A percentile compares a stretch with the other conserved stretches of the same genome.
Conservation (phyloP, 92 coral and sea anemone genomes). For the Paramuricea clavata region DNA sequence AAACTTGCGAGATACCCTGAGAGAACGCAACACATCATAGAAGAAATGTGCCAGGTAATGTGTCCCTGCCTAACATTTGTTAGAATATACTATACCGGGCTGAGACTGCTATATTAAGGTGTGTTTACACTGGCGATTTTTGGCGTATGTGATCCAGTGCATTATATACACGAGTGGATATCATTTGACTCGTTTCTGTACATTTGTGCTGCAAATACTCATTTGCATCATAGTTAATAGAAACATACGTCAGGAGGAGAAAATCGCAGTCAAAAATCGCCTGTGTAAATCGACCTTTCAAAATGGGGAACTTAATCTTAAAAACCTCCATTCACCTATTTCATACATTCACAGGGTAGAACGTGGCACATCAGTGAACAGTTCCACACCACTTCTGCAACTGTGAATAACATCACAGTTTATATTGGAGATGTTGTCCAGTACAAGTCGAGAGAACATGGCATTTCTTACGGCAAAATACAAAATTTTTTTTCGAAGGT, state of each 20-base stretch:
- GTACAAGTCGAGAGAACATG: neutral
- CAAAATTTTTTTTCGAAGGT: conserved; percentile 17
- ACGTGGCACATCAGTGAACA: conserved; percentile 21
- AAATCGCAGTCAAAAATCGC: too few species aligned
- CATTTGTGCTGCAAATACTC: too few species aligned
- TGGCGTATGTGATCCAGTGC: too few species aligned
- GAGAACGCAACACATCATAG: conserved; percentile 26
- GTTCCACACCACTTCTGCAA: conserved; percentile 22
- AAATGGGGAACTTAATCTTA: neutral
- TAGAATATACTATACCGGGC: neutral
- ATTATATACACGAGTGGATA: too few species aligned
- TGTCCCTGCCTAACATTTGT: neutral
- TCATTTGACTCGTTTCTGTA: too few species aligned
- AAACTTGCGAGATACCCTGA: conserved; percentile 27
- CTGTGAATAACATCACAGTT: conserved; percentile 10
- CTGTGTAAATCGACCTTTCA: too few species aligned
- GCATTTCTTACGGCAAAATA: neutral
- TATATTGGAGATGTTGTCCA: conserved; percentile 16
- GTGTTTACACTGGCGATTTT: too few species aligned
- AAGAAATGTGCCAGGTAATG: conserved; percentile 28
- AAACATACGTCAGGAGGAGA: too few species aligned
- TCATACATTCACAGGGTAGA: conserved; percentile 3
- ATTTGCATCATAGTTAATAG: too few species aligned
- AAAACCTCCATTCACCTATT: neutral
- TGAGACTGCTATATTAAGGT: too few species aligned